A percentile compares a stretch with the other conserved stretches of the same genome.
These are phyloP conservation scores for Litoditis marina DNA, from an alignment of 2,888 invertebrate species.

Conservation along the genomic window DNA sequence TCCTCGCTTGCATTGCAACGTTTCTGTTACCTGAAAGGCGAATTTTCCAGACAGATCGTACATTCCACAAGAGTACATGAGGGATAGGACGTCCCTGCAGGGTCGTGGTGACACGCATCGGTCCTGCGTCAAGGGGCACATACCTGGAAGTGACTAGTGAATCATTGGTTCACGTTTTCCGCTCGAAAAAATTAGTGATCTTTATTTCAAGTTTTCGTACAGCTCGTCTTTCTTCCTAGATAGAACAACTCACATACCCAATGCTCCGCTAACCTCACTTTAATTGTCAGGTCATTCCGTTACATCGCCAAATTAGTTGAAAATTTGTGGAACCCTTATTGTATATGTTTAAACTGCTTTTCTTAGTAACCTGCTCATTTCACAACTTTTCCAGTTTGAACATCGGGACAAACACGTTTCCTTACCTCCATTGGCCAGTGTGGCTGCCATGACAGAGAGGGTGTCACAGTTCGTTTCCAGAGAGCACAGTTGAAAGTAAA, in stretches of 20 bases:
- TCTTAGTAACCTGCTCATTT: background rate
- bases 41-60: constrained; percentile 77
- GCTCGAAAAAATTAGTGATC: background rate
- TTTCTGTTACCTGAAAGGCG: too few species aligned
- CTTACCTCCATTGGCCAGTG: constrained; percentile 86
- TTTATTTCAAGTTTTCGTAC: background rate
- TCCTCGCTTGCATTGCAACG: too few species aligned
- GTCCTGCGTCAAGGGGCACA: constrained; percentile 92
- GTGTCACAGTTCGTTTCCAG: constrained; percentile 92
- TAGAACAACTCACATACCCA: too few species aligned
- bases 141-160: constrained; percentile 62
- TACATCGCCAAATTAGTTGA: too few species aligned
- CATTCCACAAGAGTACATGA: constrained; percentile 98
- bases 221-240: background rate
- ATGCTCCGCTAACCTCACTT: too few species aligned
- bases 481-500: constrained; percentile 96
- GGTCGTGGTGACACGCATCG: constrained; percentile 85
- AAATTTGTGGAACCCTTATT: too few species aligned
- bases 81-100: constrained; percentile 86
- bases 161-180: background rate
- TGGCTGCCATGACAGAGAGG: constrained; percentile 88
- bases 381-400: background rate
- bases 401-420: background rate
- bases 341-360: too few species aligned
- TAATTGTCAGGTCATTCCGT: too few species aligned